phyloP scores from a whole-genome alignment of 2,113 vertebrate species.

The Macquaria australasica region DNA sequence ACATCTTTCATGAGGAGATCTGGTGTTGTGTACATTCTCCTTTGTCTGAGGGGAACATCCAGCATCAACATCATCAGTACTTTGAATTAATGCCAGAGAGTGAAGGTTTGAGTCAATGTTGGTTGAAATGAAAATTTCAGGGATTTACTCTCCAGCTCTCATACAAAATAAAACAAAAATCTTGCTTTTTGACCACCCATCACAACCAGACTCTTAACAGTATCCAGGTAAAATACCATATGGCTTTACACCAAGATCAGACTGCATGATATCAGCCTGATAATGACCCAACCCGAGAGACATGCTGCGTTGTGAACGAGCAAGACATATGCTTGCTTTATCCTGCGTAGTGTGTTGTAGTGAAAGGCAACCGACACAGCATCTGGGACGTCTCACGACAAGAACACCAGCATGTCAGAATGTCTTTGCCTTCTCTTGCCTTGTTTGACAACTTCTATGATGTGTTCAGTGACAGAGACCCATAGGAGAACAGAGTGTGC shows the following conservation, averaged over 20 bases:
- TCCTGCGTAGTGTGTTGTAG: neutral
- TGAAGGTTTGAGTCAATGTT: neutral
- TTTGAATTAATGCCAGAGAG: neutral
- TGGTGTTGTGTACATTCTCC: constrained; percentile 2
- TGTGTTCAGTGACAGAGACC: constrained; percentile 10
- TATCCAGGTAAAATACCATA: too few species aligned
- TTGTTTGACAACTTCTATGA: constrained; percentile 13
- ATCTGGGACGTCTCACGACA: neutral
- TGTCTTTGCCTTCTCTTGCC: neutral
- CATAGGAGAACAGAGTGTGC: neutral
- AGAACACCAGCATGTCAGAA: neutral
- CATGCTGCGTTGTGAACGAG: neutral
- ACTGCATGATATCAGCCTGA: neutral
- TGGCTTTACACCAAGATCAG: neutral
- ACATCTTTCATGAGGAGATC: constrained; percentile 44
- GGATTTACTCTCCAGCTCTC: neutral
- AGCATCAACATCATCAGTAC: neutral
- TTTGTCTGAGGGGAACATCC: constrained; percentile 21
- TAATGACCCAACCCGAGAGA: neutral
- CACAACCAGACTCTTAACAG: neutral
- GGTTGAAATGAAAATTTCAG: neutral
- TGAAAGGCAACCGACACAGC: neutral
- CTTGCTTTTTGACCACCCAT: neutral
- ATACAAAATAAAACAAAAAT: neutral
- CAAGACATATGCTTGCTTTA: neutral